Conservation (phyloP, 2,797 vertebrate genomes). For the Sardinella longiceps region DNA sequence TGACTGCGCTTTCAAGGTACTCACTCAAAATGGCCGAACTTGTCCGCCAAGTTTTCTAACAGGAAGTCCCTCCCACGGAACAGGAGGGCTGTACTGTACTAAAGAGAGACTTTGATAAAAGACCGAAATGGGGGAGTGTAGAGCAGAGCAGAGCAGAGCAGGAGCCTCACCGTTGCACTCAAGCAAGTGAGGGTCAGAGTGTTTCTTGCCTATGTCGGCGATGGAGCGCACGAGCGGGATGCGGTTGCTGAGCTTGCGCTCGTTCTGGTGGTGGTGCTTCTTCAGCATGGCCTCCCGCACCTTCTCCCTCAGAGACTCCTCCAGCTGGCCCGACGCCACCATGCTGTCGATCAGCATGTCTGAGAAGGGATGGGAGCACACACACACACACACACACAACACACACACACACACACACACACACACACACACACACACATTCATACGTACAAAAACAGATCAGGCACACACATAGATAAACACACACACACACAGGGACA, state of each 20-base stretch:
- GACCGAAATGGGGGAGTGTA: conserved; percentile 11
- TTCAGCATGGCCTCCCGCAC: conserved; percentile 89
- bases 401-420: conserved; percentile 19
- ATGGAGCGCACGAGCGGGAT: conserved; percentile 95
- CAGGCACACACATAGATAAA: not conserved
- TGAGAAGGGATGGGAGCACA: conserved; percentile 55
- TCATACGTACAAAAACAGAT: not conserved
- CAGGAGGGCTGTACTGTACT: no score
- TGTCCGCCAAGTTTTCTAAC: not conserved
- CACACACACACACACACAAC: not conserved
- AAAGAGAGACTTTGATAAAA: not conserved
- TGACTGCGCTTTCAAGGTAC: not conserved
- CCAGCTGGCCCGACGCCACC: conserved; percentile 88
- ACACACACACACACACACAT: conserved; percentile 22
- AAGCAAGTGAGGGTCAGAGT: conserved; percentile 93
- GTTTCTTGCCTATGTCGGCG: conserved; percentile 98
- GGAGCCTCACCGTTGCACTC: conserved; percentile 90
- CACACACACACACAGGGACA: not conserved
- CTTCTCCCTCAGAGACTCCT: conserved; percentile 80
- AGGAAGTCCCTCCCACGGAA: not conserved
- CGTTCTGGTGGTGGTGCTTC: conserved; percentile 93
- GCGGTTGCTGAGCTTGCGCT: conserved; percentile 92
- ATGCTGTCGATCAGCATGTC: conserved; percentile 95
- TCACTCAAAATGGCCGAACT: conserved; percentile 5
- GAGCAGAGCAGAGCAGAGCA: not conserved